Base-by-base conservation (phyloP, 2,113 vertebrate genomes). In the Tichodroma muraria region DNA sequence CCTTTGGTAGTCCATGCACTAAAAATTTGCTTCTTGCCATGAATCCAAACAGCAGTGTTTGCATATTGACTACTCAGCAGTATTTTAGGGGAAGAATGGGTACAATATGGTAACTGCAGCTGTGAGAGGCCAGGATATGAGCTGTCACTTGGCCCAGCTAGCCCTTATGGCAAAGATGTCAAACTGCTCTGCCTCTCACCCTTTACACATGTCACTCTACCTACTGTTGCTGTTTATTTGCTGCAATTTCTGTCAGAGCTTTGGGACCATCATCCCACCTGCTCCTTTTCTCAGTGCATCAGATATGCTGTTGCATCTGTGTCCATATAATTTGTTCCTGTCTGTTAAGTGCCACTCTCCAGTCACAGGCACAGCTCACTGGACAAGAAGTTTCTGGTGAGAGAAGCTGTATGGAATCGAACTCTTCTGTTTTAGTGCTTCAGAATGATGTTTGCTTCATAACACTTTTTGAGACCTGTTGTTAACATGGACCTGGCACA, bases 131-230 rank as follows among this genome's bases (percentile, higher is more conserved):
- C 50, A 85, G 89, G 88, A 84, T 71, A 35, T 30, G 86, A 89
- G 91, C 84, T 91, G 80, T 95, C 93, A 91, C 61, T 93, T 71
- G 70, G 70, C 73, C 83, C 86, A 80, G 78, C 70, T 40, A 96
- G 68, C 37, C 88, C 83, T 93, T 93, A 94, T 95, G 95, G 92
- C 80, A 88, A 93, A 81, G 83, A 93, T 95, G 83, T 97, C 94
- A 97, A 85, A 88, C 75, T 38, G 77, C 4, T 9, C 90, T 94
- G 88, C 79, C 65, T 95, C 88, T 96, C 76, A 0, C 85, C 88
- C 91, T 95, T 96, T 76, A 69, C 95, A 94, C 90, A 94, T 93
- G 88, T 96, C 93, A 89, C 72, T 54, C 81, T 50, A 13, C 80
- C 80, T 82, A 57, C 82, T 94, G 75, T 84, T 90, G 90, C 75